These are phyloP conservation scores for Phenganax stokvisi DNA, from an alignment of 92 coral and sea anemone species.

Conservation along the genomic window DNA sequence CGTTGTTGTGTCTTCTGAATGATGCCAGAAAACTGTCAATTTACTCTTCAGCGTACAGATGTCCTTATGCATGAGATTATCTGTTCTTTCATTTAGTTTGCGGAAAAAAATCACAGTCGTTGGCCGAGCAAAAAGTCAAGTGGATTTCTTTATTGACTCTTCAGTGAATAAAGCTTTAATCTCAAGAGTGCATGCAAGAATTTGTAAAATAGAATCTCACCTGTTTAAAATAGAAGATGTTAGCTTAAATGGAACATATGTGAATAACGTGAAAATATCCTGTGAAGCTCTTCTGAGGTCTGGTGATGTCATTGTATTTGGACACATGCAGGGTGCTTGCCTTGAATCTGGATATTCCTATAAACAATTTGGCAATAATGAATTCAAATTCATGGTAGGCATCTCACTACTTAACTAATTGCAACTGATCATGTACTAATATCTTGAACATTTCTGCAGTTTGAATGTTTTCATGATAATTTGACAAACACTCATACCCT, in stretches of 20 bases:
- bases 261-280: slow-evolving; percentile 69
- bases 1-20: neutral
- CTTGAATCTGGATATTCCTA: slow-evolving; percentile 59
- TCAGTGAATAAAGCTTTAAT: slow-evolving; percentile 70
- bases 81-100: slow-evolving; percentile 45
- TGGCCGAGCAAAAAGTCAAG: slow-evolving; percentile 65
- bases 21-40: too few relatives aligned
- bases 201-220: slow-evolving; percentile 44
- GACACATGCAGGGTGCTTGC: slow-evolving; percentile 76
- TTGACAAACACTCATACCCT: too few relatives aligned
- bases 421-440: too few relatives aligned
- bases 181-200: slow-evolving; percentile 88
- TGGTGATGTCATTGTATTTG: slow-evolving; percentile 87
- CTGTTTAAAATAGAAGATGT: slow-evolving; percentile 70
- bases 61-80: neutral
- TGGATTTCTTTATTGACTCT: slow-evolving; percentile 78
- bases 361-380: slow-evolving; percentile 61
- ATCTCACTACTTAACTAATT: too few relatives aligned
- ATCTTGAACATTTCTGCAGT: neutral
- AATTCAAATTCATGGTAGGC: slow-evolving; percentile 75
- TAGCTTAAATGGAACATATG: slow-evolving; percentile 89
- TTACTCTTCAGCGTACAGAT: neutral
- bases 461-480: neutral
- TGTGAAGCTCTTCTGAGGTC: slow-evolving; percentile 59
- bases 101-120: slow-evolving; percentile 65